Base-by-base conservation (phyloP, 2,888 invertebrate species). In the Drosophila greeni region DNA sequence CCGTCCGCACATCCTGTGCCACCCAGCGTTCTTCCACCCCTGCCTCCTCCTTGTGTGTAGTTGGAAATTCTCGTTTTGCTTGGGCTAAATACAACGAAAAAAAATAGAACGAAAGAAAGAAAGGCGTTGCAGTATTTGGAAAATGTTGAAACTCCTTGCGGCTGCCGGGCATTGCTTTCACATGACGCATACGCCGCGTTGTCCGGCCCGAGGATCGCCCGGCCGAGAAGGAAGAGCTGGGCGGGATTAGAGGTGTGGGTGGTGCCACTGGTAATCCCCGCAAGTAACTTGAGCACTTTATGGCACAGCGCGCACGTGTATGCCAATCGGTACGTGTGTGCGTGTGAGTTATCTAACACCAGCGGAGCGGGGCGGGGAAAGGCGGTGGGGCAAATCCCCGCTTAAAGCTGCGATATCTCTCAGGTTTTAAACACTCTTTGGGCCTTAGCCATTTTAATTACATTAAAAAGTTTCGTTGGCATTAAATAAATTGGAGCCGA, bases 1-100 rank as follows among this genome's bases (percentile, higher is more conserved):
- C 85, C 77, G 85, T 80, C 75, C 81, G 84, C 72, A 80, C 75
- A 82, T 84, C 81, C 83, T 83, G 84, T 75, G 66, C 18, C 60
- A 37, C 37, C 26, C 11, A 24, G 31, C 14, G n/a, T 26, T 16
- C 8, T 24, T 8, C 51, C 26, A 23, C 26, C 49, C 58, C 23
- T 53, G 54, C 61, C 49, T 43, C 57, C 20, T 53, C 51, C 60
- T 37, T 58, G 60, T 74, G 62, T 59, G 69, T 72, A 67, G 67
- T 69, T 69, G 53, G 49, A 48, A 65, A 60, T 40, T 48, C 60
- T 37, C 53, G 67, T 65, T 74, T 76, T 76, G 76, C 73, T 47
- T 65, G 69, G 55, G 70, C 78, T 70, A 74, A 69, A 70, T 26
- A 24, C 24, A 76, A 75, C 69, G 72, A 76, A 73, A 59, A 52